phyloP scores from a whole-genome alignment of 1,140 invertebrate genomes.

The Drosophila auraria region DNA sequence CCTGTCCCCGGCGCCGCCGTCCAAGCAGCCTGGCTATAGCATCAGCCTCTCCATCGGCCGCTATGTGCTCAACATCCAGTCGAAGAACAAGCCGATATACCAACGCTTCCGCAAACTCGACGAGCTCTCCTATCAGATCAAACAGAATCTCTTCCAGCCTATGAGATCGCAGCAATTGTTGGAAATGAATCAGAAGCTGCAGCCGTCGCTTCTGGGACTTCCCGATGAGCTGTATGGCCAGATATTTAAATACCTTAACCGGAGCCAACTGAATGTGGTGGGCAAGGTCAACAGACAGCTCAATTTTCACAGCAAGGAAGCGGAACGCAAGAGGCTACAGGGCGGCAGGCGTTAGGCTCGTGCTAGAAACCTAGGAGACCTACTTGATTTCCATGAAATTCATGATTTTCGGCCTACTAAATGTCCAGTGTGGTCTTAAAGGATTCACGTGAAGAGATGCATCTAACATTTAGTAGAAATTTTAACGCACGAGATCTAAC shows the following conservation, averaged over 20 bases:
- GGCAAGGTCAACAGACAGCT: slow-evolving; percentile 66
- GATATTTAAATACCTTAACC: slow-evolving; percentile 62
- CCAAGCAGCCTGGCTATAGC: slow-evolving; percentile 52
- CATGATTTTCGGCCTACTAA: background rate
- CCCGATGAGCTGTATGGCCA: slow-evolving; percentile 61
- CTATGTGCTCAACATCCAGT: slow-evolving; percentile 61
- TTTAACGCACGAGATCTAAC: background rate
- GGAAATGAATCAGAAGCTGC: slow-evolving; percentile 29
- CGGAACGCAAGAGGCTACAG: slow-evolving; percentile 9
- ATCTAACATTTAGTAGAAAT: background rate
- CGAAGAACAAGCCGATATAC: slow-evolving; percentile 49
- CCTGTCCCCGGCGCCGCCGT: slow-evolving; percentile 45
- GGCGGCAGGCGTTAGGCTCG: no score
- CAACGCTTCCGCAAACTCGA: slow-evolving; percentile 68
- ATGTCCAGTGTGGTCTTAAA: background rate
- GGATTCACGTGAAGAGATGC: background rate
- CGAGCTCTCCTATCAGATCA: slow-evolving; percentile 57
- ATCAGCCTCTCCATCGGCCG: slow-evolving; percentile 66
- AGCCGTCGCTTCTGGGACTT: slow-evolving; percentile 62
- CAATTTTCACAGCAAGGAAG: slow-evolving; percentile 21
- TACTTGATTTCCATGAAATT: slow-evolving; percentile 15
- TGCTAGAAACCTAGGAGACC: background rate
- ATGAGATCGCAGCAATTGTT: slow-evolving; percentile 65
- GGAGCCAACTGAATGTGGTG: slow-evolving; percentile 62
- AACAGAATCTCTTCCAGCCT: slow-evolving; percentile 72